Evolutionary conservation across 2,113 vertebrate species (phyloP).

Genomic region (Numenius arquata): DNA sequence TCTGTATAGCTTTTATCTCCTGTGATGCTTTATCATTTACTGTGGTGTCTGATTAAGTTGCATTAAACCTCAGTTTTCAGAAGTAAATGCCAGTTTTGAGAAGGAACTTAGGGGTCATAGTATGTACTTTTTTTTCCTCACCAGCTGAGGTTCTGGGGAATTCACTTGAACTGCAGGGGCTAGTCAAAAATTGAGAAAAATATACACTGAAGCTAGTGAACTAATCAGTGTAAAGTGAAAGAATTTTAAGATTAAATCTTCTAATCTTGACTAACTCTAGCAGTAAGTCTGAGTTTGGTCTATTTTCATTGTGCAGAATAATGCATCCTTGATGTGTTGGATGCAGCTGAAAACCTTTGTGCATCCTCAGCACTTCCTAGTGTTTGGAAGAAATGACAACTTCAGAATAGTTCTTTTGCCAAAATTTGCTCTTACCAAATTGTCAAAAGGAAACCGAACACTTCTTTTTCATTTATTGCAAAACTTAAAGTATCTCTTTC

Average conservation of each 20-base stretch:
- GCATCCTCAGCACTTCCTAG: conserved; percentile 18
- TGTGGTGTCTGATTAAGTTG: not conserved
- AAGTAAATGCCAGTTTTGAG: not conserved
- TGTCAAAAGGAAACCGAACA: not conserved
- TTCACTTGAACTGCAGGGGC: not conserved
- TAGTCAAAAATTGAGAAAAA: not conserved
- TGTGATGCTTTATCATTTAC: not conserved
- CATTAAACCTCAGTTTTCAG: not conserved
- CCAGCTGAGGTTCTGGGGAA: not conserved
- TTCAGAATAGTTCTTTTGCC: conserved; percentile 43
- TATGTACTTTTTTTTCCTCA: not conserved
- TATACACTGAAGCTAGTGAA: not conserved
- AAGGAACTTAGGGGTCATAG: not conserved
- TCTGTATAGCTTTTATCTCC: not conserved
- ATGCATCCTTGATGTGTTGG: not conserved
- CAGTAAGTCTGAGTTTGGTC: not conserved
- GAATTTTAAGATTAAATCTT: not conserved
- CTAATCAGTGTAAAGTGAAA: not conserved
- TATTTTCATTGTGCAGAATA: not conserved
- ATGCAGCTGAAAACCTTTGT: not conserved
- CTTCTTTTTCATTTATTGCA: not conserved
- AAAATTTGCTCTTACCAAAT: not conserved
- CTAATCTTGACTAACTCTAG: not conserved
- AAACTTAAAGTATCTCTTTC: conserved; percentile 62
- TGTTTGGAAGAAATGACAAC: conserved; percentile 33